Conservation (phyloP, 2,888 invertebrate species). For the Andrena bucephala region DNA sequence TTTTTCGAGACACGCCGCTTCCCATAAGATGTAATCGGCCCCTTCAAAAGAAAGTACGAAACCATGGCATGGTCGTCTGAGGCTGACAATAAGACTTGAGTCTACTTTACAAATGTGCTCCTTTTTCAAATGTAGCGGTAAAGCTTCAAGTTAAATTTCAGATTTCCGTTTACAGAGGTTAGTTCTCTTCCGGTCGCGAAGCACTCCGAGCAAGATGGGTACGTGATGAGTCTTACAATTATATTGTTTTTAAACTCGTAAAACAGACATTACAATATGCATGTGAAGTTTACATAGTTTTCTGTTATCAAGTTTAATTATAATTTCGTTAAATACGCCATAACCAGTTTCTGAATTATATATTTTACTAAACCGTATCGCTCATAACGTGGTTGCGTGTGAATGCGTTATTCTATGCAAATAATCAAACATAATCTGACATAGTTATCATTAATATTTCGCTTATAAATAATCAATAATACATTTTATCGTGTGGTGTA, state of each 20-base stretch:
- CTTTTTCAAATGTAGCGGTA: constrained; percentile 14
- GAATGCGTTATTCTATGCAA: neutral
- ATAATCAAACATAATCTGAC: neutral
- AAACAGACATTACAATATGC: constrained; percentile 16
- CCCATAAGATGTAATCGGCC: too few species aligned
- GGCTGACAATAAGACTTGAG: neutral
- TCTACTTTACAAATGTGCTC: neutral
- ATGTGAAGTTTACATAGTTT: neutral
- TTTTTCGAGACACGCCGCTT: too few species aligned
- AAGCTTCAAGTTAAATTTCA: neutral
- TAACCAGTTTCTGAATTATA: neutral
- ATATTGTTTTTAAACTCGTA: constrained; percentile 43
- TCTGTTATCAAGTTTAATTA: neutral
- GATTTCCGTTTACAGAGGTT: constrained; percentile 65
- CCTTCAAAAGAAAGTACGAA: too few species aligned
- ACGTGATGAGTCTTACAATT: constrained; percentile 59
- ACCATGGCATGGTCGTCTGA: too few species aligned
- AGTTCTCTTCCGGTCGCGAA: constrained; percentile 76
- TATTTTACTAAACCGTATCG: neutral
- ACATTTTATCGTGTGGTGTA: neutral
- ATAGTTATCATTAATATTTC: neutral
- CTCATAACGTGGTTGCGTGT: constrained; percentile 11
- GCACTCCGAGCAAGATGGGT: constrained; percentile 78
- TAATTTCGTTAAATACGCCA: constrained; percentile 7
- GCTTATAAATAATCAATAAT: neutral